Percentiles rank a stretch among this genome's conserved stretches.
phyloP scores from a whole-genome alignment of 2,113 vertebrate species.

The Stegastes partitus region DNA sequence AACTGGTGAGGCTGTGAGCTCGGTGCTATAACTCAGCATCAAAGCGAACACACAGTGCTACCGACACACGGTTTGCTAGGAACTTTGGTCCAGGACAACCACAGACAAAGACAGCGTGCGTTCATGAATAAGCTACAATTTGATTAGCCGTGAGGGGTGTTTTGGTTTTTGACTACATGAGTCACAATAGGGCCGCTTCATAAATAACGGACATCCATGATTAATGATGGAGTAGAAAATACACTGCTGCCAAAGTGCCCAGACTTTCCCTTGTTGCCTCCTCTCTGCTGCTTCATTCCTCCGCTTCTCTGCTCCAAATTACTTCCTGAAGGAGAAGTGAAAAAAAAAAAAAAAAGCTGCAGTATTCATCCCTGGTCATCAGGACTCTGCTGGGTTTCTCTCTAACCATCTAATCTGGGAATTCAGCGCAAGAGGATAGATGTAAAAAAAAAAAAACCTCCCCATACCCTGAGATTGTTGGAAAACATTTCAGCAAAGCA shows the following conservation, averaged over 20 bases:
- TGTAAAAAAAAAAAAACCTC: slow-evolving; percentile 12
- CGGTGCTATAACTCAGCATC: not conserved
- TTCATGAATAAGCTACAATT: slow-evolving; percentile 13
- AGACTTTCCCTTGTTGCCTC: slow-evolving; percentile 41
- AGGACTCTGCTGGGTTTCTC: slow-evolving; percentile 32
- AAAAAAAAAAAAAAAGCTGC: slow-evolving; percentile 21
- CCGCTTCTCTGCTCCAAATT: slow-evolving; percentile 48
- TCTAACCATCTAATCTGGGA: slow-evolving; percentile 45
- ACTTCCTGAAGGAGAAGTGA: slow-evolving; percentile 48
- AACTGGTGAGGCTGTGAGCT: not conserved
- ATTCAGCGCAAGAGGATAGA: slow-evolving; percentile 30
- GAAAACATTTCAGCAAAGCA: slow-evolving; percentile 4
- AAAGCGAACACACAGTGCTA: not conserved
- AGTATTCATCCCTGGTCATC: slow-evolving; percentile 37
- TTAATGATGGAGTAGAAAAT: slow-evolving; percentile 65
- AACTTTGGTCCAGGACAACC: not conserved
- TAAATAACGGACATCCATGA: slow-evolving; percentile 58
- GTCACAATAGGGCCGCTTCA: slow-evolving; percentile 7
- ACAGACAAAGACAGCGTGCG: not conserved
- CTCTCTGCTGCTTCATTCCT: slow-evolving; percentile 32
- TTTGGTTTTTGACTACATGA: slow-evolving; percentile 20
- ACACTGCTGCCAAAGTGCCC: slow-evolving; percentile 56
- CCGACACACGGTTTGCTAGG: not conserved
- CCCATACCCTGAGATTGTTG: not conserved
- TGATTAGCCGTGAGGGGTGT: not conserved